Conservation (phyloP, 2,113 vertebrate species). For the Anguilla japonica region DNA sequence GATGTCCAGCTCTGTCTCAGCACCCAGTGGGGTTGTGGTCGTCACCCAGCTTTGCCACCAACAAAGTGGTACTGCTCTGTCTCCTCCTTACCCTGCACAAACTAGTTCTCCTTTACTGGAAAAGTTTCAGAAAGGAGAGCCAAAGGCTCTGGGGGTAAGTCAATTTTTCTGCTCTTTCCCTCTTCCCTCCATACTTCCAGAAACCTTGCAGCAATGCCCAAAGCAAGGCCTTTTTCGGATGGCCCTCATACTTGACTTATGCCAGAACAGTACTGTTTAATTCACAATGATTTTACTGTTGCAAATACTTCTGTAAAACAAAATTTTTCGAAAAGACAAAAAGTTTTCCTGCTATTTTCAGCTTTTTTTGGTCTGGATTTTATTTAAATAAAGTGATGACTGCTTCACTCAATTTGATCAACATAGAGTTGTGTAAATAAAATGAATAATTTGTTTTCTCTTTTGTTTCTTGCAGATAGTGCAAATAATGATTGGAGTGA, state of each 20-base stretch:
- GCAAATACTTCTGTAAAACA: too few species aligned
- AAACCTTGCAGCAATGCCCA: background rate
- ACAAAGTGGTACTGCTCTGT: background rate
- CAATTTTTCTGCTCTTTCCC: too few species aligned
- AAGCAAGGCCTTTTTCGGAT: too few species aligned
- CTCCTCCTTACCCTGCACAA: background rate
- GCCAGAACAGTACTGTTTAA: too few species aligned
- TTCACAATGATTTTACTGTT: too few species aligned
- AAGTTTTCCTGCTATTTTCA: too few species aligned
- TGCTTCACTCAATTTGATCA: too few species aligned
- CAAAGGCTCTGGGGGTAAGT: slow-evolving; percentile 39
- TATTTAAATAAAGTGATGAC: too few species aligned
- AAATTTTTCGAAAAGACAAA: too few species aligned
- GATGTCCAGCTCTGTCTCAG: background rate
- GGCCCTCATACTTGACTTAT: too few species aligned
- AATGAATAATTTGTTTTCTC: background rate
- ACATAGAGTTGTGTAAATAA: too few species aligned
- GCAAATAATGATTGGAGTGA: slow-evolving; percentile 31
- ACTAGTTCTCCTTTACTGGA: background rate
- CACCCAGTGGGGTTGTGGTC: background rate
- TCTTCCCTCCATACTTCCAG: background rate
- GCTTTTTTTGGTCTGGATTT: too few species aligned
- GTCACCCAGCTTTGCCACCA: background rate
- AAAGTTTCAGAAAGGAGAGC: slow-evolving; percentile 30
- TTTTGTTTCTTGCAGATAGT: slow-evolving; percentile 18